Evolutionary conservation across 2,888 invertebrate genomes (phyloP), one percentile per base, ranked within the genome.

Genomic region (Gandaritis pyraliata): DNA sequence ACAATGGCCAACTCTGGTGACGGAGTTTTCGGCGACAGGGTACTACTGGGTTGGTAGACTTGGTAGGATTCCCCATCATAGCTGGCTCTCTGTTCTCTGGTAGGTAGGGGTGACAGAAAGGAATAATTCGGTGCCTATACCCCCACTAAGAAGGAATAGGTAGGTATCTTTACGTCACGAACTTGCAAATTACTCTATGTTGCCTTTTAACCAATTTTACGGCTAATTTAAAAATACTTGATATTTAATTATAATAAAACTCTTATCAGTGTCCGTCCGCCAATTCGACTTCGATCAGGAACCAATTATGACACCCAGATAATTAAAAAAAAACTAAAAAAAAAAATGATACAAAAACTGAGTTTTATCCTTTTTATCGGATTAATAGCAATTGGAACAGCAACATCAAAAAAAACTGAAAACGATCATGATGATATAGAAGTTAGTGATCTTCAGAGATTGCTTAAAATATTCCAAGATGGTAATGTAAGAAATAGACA

Each of bases 141-240:
- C 23, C 23, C 6, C 23, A 23, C 23, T 23, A 39, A n/a, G 39
- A 39, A n/a, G 15, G 15, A 16, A 15, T 15, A 43, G n/a, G 29
- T 45, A 16, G 16, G 8, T 13, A 16, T 10, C 1, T 23, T n/a
- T 33, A 16, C 36, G n/a, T 45, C 45, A 45, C 7, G 8, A 47
- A 29, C 12, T 43, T 43, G 8, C 23, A 56, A 58, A 53, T 39
- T 52, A 39, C 33, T 29, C 18, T 51, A 29, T 23, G 39, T 41
- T 29, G 13, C n/a, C 33, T 43, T 49, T 46, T 39, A 55, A 55
- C 47, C 59, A 64, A 59, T 64, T 64, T 59, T 54, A 64, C 33
- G 52, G 47, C 43, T 41, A 55, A 55, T 56, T 64, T 49, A 50
- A 58, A 51, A 62, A 51, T 30, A 50, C 23, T 10, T 47, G 5